phyloP scores from a whole-genome alignment of 92 coral and sea anemone species.

The Porites cylindrica region DNA sequence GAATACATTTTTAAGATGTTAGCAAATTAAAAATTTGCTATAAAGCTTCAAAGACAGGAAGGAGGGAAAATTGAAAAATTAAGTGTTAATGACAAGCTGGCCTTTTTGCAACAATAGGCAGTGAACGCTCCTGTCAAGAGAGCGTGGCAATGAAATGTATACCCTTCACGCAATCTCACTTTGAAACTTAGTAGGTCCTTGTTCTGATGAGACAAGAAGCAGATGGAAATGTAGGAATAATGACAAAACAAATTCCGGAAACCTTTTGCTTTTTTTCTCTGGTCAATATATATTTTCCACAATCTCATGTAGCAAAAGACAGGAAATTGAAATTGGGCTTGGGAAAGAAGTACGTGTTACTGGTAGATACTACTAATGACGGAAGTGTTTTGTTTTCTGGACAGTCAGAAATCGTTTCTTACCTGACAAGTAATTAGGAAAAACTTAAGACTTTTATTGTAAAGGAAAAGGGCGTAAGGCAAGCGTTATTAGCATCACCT shows the following conservation, averaged over 20 bases:
- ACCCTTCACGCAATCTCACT: conserved; percentile 23
- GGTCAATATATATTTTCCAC: too few relatives aligned
- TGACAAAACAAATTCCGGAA: too few relatives aligned
- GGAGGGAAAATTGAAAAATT: conserved; percentile 17
- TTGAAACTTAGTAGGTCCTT: too few relatives aligned
- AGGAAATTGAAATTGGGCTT: too few relatives aligned
- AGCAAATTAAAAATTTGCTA: not conserved
- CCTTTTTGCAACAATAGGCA: conserved; percentile 1
- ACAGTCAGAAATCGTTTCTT: not conserved
- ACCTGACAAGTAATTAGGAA: not conserved
- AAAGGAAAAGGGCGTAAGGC: conserved; percentile 29
- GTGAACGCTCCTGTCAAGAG: conserved; percentile 47
- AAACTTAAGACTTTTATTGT: not conserved
- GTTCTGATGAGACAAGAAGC: too few relatives aligned
- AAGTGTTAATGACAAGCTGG: conserved; percentile 29
- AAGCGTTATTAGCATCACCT: not conserved
- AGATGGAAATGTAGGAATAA: too few relatives aligned
- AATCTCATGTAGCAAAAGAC: too few relatives aligned
- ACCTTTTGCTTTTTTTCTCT: too few relatives aligned
- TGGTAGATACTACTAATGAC: too few relatives aligned
- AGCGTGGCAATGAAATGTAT: not conserved
- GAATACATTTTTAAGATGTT: too few relatives aligned
- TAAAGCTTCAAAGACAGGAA: conserved; percentile 25
- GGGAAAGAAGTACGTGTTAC: too few relatives aligned
- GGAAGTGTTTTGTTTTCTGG: too few relatives aligned